A percentile compares a stretch with the other conserved stretches of the same genome.
Evolutionary conservation across 2,113 vertebrate genomes (phyloP).

Genomic region (Falco punctatus): DNA sequence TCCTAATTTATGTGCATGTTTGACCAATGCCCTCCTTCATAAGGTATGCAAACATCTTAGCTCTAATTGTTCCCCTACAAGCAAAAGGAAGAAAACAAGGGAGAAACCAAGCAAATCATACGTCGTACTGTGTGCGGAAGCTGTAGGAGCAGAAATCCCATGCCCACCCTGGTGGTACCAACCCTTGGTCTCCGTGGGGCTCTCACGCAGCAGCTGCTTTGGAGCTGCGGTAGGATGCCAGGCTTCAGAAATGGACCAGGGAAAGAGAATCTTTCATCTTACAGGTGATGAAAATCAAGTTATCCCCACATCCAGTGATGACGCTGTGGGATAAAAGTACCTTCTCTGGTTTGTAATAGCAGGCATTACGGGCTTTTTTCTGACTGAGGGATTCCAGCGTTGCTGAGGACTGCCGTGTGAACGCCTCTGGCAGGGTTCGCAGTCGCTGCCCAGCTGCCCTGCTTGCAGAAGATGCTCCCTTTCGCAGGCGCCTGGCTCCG

Average conservation of each 20-base stretch:
- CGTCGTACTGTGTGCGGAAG: no score
- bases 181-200: no score
- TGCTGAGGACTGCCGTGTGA: not conserved
- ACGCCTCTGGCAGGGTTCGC: rapidly evolving
- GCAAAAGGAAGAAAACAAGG: not conserved
- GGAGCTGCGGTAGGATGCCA: no score
- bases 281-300: not conserved
- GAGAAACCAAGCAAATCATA: not conserved
- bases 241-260: not conserved
- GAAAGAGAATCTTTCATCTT: not conserved
- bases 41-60: not conserved
- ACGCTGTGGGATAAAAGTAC: not conserved
- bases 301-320: not conserved
- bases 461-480: not conserved
- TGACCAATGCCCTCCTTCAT: not conserved
- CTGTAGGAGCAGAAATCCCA: not conserved
- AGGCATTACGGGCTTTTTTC: rapidly evolving
- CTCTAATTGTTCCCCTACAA: not conserved
- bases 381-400: not conserved
- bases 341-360: not conserved
- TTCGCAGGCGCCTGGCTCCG: rapidly evolving
- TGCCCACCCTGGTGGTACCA: rapidly evolving
- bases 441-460: not conserved
- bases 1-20: not conserved
- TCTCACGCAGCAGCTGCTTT: not conserved